phyloP scores from a whole-genome alignment of 1,140 invertebrate genomes.

The Akabosia matsudoensis region DNA sequence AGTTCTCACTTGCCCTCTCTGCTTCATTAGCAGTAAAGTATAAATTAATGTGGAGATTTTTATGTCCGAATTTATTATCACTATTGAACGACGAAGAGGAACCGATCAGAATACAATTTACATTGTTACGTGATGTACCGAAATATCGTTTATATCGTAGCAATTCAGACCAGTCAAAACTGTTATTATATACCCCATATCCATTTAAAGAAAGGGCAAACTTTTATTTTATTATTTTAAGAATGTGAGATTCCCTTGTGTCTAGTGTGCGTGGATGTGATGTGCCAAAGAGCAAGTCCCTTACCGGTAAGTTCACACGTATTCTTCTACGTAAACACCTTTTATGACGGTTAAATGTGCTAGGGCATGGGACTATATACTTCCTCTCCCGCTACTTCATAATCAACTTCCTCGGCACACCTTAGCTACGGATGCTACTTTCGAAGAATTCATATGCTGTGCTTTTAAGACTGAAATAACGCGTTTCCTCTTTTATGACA shows the following conservation, averaged over 20 bases:
- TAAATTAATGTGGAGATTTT: conserved; percentile 19
- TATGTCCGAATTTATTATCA: neutral
- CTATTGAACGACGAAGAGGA: neutral
- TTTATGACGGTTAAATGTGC: neutral
- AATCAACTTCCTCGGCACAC: too few relatives aligned
- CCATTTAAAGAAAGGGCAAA: neutral
- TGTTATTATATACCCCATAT: too few relatives aligned
- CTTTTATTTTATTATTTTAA: neutral
- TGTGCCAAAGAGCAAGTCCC: neutral
- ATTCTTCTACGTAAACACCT: neutral
- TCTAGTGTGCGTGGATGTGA: neutral
- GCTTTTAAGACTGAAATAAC: conserved; percentile 10
- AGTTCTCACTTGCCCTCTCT: conserved; percentile 8
- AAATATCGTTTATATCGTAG: too few relatives aligned
- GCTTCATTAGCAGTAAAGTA: conserved; percentile 22
- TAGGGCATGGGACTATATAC: neutral
- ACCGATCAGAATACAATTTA: neutral
- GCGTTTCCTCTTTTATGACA: conserved; percentile 15
- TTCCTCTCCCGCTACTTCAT: neutral
- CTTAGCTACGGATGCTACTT: neutral
- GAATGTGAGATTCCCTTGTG: conserved; percentile 9
- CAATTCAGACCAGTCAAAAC: too few relatives aligned
- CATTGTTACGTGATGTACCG: neutral
- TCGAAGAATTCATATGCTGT: conserved; percentile 15
- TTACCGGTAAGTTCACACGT: conserved; percentile 11